phyloP scores from a whole-genome alignment of 1,140 invertebrate genomes.

The Cherax destructor region DNA sequence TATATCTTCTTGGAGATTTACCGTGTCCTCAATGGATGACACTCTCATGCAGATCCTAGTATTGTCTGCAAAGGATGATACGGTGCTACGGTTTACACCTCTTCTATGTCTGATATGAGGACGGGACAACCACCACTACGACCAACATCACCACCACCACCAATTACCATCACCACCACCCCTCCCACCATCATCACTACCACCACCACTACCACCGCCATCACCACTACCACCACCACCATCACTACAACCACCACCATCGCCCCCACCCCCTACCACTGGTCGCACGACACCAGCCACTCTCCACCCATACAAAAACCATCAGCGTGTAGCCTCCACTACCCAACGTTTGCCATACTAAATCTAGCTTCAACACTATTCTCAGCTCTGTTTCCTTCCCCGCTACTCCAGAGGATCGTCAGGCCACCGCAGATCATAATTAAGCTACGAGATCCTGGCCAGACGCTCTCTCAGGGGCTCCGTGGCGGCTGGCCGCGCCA shows the following conservation, averaged over 20 bases:
- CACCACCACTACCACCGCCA: neutral
- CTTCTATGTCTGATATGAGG: too few relatives aligned
- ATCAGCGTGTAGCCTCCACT: neutral
- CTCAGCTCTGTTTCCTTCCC: conserved; percentile 22
- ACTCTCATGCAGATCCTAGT: too few relatives aligned
- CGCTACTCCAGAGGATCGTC: conserved; percentile 25
- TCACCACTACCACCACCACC: neutral
- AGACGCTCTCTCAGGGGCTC: conserved; percentile 22
- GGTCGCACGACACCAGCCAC: neutral
- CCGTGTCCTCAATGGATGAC: too few relatives aligned
- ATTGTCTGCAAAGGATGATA: too few relatives aligned
- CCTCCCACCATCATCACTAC: neutral
- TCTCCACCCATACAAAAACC: conserved; percentile 32
- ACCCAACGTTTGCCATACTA: conserved; percentile 4
- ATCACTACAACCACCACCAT: too few relatives aligned
- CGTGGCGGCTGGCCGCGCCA: neutral
- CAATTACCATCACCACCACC: neutral
- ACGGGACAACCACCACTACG: too few relatives aligned
- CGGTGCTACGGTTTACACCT: too few relatives aligned
- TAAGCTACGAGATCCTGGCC: conserved; percentile 26
- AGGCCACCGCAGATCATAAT: conserved; percentile 24
- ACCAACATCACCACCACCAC: neutral
- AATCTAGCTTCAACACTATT: conserved; percentile 18
- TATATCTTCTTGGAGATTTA: too few relatives aligned
- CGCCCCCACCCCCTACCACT: neutral